Conservation (phyloP, 2,113 vertebrate species). For the Desmodus rotundus region DNA sequence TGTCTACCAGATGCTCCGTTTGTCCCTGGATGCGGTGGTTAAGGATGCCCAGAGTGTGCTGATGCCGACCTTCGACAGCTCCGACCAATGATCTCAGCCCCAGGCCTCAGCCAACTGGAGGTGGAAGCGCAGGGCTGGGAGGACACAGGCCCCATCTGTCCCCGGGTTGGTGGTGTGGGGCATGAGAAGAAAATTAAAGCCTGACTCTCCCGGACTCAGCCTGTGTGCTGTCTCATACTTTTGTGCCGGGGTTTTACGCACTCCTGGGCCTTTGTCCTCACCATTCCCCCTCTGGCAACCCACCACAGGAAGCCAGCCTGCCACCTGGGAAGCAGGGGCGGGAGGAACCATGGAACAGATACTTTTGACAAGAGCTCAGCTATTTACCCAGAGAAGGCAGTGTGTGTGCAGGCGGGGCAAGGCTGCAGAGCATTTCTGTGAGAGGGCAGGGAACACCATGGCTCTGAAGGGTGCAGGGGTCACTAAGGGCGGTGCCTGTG, state of each 20-base stretch:
- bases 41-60: neutral
- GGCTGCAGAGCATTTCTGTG: neutral
- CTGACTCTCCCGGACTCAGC: neutral
- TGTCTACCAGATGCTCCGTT: conserved; percentile 5
- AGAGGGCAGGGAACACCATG: neutral
- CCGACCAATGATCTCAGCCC: neutral
- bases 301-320: neutral
- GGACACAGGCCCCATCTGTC: neutral
- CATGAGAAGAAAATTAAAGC: neutral
- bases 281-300: neutral
- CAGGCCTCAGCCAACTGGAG: neutral
- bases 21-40: neutral
- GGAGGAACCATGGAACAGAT: neutral
- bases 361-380: neutral
- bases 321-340: neutral
- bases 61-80: neutral
- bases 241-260: neutral
- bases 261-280: neutral
- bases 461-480: neutral
- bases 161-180: neutral
- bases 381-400: neutral
- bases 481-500: neutral
- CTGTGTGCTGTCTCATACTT: neutral
- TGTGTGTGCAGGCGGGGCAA: neutral
- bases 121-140: neutral